Base-by-base conservation (phyloP, 2,797 vertebrate species). In the Ctenopoma multispine region DNA sequence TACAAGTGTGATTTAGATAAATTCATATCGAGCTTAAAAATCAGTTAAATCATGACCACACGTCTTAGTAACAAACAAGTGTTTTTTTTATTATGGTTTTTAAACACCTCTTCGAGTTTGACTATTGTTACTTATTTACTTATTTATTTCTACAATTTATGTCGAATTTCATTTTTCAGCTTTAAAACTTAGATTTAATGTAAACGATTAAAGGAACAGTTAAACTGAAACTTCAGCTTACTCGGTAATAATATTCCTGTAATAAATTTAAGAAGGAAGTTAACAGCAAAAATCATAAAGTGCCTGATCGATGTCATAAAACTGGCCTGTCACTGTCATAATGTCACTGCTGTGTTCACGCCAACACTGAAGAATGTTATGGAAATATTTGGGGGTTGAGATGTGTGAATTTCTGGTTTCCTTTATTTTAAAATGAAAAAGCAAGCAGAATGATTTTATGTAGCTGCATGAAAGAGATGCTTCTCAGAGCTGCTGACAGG, bases 401-500 rank as follows among this genome's bases (percentile, higher is more conserved):
- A 41, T 63, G 36, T 4, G 24, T 53, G 21, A 3, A 64, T 60
- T 57, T 69, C 56, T 58, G 15, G 18, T 69, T 77, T 63, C 21
- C 27, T 66, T 55, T 21, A 36, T n/a, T 55, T 31, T 31, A 31
- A 31, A 31, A 31, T 31, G 4, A 7, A 31, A 31, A 31, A 50
- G 47, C 12, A 69, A 55, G 12, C 24, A 13, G 47, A 17, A 7
- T 65, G 20, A n/a, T 68, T 70, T 65, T 63, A 46, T 21, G 34
- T 18, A 60, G 60, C 59, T 58, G 59, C 49, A 47, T 47, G 55
- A 69, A 58, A 77, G 53, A 79, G 72, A 54, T 69, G 69, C 49
- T 38, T 63, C 38, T 65, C n/a, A 15, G 51, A 20, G 54, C 57
- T 77, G 87, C 14, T 85, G 87, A 86, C 84, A 86, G 84, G 57